These are phyloP conservation scores for Hipposideros larvatus DNA, from an alignment of 2,797 vertebrate genomes.

Conservation along the genomic window DNA sequence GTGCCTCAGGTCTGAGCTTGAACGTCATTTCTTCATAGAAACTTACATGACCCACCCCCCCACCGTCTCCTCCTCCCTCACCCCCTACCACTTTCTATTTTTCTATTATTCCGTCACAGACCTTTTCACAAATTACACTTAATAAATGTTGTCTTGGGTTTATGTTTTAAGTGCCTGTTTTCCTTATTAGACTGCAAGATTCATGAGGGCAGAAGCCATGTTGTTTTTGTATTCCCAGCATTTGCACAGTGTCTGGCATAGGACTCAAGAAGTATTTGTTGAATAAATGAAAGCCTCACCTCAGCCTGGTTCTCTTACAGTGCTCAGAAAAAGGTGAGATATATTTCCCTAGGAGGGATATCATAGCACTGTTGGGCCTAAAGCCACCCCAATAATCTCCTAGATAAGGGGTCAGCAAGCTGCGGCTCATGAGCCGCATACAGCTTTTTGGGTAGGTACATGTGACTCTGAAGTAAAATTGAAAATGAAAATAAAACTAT, in stretches of 20 bases:
- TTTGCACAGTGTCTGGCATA: neutral
- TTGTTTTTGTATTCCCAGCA: neutral
- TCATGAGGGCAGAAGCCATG: neutral
- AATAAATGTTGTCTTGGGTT: neutral
- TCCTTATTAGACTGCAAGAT: neutral
- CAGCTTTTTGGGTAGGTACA: too few species aligned
- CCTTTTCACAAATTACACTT: neutral
- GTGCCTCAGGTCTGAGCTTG: neutral
- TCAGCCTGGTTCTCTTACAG: neutral
- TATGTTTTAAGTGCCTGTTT: neutral
- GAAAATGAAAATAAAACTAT: too few species aligned
- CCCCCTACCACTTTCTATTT: neutral
- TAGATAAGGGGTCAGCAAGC: too few species aligned
- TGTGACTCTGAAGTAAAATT: too few species aligned
- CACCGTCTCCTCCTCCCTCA: neutral
- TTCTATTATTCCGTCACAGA: conserved; percentile 3
- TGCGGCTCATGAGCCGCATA: too few species aligned
- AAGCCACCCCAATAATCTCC: neutral
- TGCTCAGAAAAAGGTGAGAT: neutral
- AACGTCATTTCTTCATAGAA: neutral
- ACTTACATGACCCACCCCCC: neutral
- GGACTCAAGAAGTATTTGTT: neutral
- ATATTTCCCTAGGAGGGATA: neutral
- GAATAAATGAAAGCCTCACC: neutral
- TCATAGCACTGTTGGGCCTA: neutral